Evolutionary conservation across 2,888 invertebrate genomes (phyloP).

Genomic region (Bimastos eiseni): DNA sequence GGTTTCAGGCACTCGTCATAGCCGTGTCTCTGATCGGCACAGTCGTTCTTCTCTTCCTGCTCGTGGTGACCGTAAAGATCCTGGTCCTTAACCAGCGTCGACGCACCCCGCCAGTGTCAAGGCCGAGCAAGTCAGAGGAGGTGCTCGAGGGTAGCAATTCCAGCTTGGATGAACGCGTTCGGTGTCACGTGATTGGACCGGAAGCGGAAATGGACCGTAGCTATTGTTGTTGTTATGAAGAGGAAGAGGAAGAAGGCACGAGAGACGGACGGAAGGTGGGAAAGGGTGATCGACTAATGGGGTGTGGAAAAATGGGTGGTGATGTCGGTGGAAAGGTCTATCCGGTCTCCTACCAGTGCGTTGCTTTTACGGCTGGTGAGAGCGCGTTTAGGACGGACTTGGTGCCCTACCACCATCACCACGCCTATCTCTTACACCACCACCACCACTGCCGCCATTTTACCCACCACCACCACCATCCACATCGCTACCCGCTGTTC

Average conservation of each 20-base stretch:
- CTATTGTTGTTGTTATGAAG: background rate
- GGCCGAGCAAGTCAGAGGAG: background rate
- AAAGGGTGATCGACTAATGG: too few species aligned
- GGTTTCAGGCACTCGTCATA: slow-evolving; percentile 8
- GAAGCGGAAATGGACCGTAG: background rate
- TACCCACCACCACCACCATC: background rate
- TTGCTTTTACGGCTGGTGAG: background rate
- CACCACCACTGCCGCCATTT: background rate
- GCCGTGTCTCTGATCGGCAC: background rate
- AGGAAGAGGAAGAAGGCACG: background rate
- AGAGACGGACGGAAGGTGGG: background rate
- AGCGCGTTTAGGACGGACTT: background rate
- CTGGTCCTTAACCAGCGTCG: background rate
- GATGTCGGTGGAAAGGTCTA: background rate
- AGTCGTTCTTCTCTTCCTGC: slow-evolving; percentile 16
- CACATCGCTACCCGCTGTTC: background rate
- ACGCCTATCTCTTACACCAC: background rate
- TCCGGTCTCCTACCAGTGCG: slow-evolving; percentile 2
- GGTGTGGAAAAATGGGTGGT: background rate
- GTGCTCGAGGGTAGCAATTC: background rate
- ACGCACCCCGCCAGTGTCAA: background rate
- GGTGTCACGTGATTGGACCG: slow-evolving; percentile 18
- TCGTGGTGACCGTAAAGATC: background rate
- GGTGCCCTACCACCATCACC: background rate
- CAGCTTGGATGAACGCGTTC: background rate